Percentiles rank a stretch among this genome's conserved stretches.
phyloP scores from a whole-genome alignment of 2,888 invertebrate genomes.

The Philereme vetulata region DNA sequence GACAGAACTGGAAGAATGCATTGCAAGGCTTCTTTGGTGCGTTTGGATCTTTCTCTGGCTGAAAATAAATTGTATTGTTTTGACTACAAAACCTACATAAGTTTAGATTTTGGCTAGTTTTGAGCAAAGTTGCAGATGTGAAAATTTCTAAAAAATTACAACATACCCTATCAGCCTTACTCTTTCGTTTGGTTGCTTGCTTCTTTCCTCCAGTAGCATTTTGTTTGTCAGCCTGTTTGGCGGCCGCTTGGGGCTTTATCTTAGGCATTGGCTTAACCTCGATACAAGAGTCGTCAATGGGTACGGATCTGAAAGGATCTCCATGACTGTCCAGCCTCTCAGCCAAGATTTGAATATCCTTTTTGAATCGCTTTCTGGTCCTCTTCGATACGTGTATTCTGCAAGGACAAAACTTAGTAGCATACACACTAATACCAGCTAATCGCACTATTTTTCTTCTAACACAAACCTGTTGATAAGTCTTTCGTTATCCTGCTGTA shows the following conservation, averaged over 20 bases:
- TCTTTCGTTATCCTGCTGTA: slow-evolving; percentile 91
- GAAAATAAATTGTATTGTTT: slow-evolving; percentile 14
- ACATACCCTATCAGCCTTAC: slow-evolving; percentile 83
- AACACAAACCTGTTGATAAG: slow-evolving; percentile 85
- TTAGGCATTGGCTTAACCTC: slow-evolving; percentile 52
- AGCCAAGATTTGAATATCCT: slow-evolving; percentile 87
- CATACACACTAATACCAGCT: slow-evolving; percentile 37
- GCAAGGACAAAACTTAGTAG: slow-evolving; percentile 49
- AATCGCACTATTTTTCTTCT: slow-evolving; percentile 33
- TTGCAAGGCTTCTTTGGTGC: slow-evolving; percentile 91
- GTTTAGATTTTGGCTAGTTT: too few species aligned
- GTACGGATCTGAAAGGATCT: slow-evolving; percentile 86
- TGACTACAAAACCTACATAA: neutral
- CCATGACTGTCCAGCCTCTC: slow-evolving; percentile 87
- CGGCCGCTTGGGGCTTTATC: slow-evolving; percentile 54
- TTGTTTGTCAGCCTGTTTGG: slow-evolving; percentile 67
- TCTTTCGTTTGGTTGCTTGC: slow-evolving; percentile 83
- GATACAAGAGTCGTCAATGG: slow-evolving; percentile 80
- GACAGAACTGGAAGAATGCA: slow-evolving; percentile 92
- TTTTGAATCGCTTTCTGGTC: slow-evolving; percentile 86
- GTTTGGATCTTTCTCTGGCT: slow-evolving; percentile 86
- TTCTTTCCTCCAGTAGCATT: slow-evolving; percentile 62
- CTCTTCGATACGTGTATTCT: slow-evolving; percentile 89
- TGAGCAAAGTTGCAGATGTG: neutral
- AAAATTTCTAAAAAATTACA: neutral